Evolutionary conservation across 2,797 vertebrate species (phyloP).

Genomic region (Anas capensis): DNA sequence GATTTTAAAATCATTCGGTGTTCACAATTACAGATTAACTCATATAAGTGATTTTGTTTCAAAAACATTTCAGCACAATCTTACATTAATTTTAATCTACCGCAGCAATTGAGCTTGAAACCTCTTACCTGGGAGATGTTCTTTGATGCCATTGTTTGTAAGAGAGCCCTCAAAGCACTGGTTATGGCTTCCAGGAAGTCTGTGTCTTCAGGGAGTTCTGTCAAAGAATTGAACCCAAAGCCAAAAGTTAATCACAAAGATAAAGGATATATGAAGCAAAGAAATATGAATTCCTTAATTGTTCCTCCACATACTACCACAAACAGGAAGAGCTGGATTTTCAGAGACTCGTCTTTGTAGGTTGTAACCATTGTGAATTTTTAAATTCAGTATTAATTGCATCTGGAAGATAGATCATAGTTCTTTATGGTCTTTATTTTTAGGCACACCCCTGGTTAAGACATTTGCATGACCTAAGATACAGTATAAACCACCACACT

Average conservation of each 20-base stretch:
- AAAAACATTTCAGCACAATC: not conserved
- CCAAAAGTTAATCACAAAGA: constrained; percentile 15
- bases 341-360: not conserved
- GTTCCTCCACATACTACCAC: not conserved
- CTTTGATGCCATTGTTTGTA: constrained; percentile 92
- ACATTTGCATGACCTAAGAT: fast-evolving
- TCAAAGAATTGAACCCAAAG: constrained; percentile 61
- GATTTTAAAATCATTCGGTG: not conserved
- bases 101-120: not conserved
- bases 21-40: not conserved
- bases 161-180: constrained; percentile 91
- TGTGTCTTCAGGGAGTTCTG: constrained; percentile 88
- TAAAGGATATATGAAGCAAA: not conserved
- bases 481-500: not conserved
- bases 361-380: constrained; percentile 13
- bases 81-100: not conserved
- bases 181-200: constrained; percentile 95
- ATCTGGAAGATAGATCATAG: not conserved
- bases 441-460: not conserved
- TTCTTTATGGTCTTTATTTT: not conserved
- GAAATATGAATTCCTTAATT: constrained; percentile 26
- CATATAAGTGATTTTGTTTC: not conserved
- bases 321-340: constrained; percentile 40
- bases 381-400: not conserved
- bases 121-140: constrained; percentile 91